Base-by-base conservation (phyloP, 2,797 vertebrate species). In the Urocyon cinereoargenteus region DNA sequence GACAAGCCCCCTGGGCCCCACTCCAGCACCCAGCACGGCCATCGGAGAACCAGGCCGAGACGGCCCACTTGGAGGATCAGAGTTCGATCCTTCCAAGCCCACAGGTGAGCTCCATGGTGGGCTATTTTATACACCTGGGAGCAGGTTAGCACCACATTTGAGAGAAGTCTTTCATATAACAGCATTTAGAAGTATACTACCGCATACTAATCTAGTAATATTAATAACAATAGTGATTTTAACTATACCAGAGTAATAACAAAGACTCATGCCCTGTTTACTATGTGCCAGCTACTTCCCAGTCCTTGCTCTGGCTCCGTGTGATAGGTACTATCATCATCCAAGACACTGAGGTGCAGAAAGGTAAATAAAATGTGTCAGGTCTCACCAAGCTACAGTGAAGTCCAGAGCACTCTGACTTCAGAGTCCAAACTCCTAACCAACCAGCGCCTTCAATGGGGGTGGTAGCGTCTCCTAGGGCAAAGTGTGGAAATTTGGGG, bases 381-480 rank as follows among this genome's bases (percentile, higher is more conserved):
- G 26, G 10, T 24, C 55, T 89, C 84, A 0, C 0, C 0, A 22
- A 31, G 24, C 13, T 62, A 2, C 4, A 45, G 18, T 10, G 57
- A 73, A 62, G 62, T 40, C 51, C 12, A 0, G 55, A 22, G 7
- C 22, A 2, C 55, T 31, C 64, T 45, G 51, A 40, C 45, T n/a
- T 61, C 13, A 79, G 34, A 92, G 62, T 11, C 45, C 21, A 31
- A 45, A 3, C 19, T n/a, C 18, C 45, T 49, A 57, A 86, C 24
- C 45, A 31, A 31, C 53, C 13, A 8, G 3, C 3, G 5, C 26
- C 40, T 90, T 96, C 61, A 75, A 14, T 51, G n/a, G 14, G 61
- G 18, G 4, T 53, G 57, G n/a, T 6, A 59, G 4, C 0, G 16
- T n/a, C 64, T 62, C 57, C 91, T 90, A 26, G 45, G 18, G 94